These are phyloP conservation scores for Manis pentadactyla DNA, from an alignment of 2,797 vertebrate species.

Conservation along the genomic window DNA sequence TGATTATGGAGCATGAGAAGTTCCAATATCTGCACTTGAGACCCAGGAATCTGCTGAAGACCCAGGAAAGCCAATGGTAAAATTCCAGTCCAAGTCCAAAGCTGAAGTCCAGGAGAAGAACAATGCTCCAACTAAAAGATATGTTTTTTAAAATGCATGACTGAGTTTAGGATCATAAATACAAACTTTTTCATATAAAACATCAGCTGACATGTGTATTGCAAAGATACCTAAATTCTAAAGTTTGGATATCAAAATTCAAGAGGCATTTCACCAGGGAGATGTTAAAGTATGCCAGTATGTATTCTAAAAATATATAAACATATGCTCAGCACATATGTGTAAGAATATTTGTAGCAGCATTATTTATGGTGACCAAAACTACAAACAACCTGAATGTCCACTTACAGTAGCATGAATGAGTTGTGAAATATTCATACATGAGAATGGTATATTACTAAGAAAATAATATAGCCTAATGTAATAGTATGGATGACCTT, in stretches of 20 bases:
- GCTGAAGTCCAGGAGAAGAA: not conserved
- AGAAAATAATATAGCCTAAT: not conserved
- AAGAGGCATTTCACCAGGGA: not conserved
- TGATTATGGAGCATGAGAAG: not conserved
- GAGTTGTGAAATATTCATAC: not conserved
- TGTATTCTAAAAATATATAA: not conserved
- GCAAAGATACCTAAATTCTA: not conserved
- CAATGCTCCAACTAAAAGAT: not conserved
- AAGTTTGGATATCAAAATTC: not conserved
- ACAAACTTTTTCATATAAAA: not conserved
- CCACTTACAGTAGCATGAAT: not conserved
- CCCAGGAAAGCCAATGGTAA: not conserved
- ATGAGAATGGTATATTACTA: not conserved
- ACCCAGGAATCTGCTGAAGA: not conserved
- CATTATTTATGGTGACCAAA: not conserved
- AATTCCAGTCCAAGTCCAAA: not conserved
- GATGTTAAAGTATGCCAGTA: not conserved
- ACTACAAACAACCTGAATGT: not conserved
- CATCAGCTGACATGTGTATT: not conserved
- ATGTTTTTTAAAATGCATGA: constrained; percentile 9
- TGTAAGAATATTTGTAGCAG: not conserved
- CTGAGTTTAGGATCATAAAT: not conserved
- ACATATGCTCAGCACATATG: not conserved
- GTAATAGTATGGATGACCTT: not conserved
- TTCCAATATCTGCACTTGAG: not conserved